Base-by-base conservation (phyloP, 2,888 invertebrate genomes). In the Villa cingulata region DNA sequence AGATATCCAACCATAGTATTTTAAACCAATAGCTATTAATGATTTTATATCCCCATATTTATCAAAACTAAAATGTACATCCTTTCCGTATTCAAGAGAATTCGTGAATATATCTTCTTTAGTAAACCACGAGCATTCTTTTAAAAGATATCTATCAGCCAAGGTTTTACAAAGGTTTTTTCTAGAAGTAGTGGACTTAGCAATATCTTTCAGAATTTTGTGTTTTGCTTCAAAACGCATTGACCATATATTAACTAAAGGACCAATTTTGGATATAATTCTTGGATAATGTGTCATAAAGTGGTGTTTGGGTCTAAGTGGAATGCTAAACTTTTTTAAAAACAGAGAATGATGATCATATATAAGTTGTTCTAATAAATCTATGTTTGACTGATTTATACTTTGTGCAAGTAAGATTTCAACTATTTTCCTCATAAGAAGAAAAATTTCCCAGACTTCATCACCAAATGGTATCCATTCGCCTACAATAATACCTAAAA, bases 201-300 rank as follows among this genome's bases (percentile, higher is more conserved):
- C 44, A 3, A 40, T 48, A 40, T 41, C 32, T 18, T 23, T 32
- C 16, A 37, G 27, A 5, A 37, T 20, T 43, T 15, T 34, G 12
- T 37, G 38, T 14, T 36, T 40, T 18, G 18, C 23, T 43, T 42
- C 23, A 36, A 36, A 27, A 19, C 46, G 17, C 27, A 36, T 34
- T n/a, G 41, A 43, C 43, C 36, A 43, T 47, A 48, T 45, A 53
- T 19, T 54, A 55, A 43, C 27, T 46, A 40, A 18, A 36, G 9
- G 40, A 37, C 39, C 43, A 57, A 41, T 27, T 49, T 38, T 40
- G 55, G 29, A 49, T 53, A 36, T 56, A 14, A 40, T 45, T 32
- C 29, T 12, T 34, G 43, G 19, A 16, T 36, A 36, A n/a, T 43
- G 43, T 12, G 29, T n/a, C 43, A 43, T 34, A 19, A 43, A 43